phyloP scores from a whole-genome alignment of 2,113 vertebrate genomes.

The Ictalurus punctatus region DNA sequence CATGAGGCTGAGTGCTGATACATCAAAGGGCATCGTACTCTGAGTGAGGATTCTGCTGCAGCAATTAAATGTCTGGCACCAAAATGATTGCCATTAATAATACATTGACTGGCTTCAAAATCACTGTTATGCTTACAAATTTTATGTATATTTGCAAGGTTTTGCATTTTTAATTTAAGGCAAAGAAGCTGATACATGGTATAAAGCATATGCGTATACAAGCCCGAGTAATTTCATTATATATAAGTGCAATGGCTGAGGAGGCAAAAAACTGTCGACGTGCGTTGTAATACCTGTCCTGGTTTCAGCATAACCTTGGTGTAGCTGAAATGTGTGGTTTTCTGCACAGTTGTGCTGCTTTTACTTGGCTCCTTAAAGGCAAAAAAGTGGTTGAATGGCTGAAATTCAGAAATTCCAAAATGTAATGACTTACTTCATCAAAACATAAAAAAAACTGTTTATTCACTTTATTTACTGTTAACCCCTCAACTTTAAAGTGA shows the following conservation, averaged over 20 bases:
- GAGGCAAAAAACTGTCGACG: slow-evolving; percentile 37
- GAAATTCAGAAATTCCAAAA: background rate
- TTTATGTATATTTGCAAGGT: slow-evolving; percentile 49
- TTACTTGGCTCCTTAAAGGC: background rate
- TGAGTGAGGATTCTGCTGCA: slow-evolving; percentile 39
- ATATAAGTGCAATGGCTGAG: slow-evolving; percentile 53
- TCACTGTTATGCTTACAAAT: slow-evolving; percentile 45
- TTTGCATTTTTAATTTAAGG: slow-evolving; percentile 53
- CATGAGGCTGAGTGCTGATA: slow-evolving; percentile 29
- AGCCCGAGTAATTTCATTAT: slow-evolving; percentile 50
- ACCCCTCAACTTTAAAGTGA: background rate
- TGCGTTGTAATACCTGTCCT: slow-evolving; percentile 38
- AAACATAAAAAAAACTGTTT: background rate
- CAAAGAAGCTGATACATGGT: slow-evolving; percentile 23
- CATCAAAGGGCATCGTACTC: slow-evolving; percentile 30
- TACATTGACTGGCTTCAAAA: slow-evolving; percentile 38
- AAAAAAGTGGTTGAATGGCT: background rate
- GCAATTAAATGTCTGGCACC: slow-evolving; percentile 50
- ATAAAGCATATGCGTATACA: slow-evolving; percentile 49
- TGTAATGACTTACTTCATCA: background rate
- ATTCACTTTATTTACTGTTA: background rate
- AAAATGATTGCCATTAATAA: slow-evolving; percentile 61
- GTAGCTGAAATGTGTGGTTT: background rate
- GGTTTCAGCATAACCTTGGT: slow-evolving; percentile 17
- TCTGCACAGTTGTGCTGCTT: background rate